phyloP scores from a whole-genome alignment of 2,888 invertebrate species.

The Sinhomidia bicolor region DNA sequence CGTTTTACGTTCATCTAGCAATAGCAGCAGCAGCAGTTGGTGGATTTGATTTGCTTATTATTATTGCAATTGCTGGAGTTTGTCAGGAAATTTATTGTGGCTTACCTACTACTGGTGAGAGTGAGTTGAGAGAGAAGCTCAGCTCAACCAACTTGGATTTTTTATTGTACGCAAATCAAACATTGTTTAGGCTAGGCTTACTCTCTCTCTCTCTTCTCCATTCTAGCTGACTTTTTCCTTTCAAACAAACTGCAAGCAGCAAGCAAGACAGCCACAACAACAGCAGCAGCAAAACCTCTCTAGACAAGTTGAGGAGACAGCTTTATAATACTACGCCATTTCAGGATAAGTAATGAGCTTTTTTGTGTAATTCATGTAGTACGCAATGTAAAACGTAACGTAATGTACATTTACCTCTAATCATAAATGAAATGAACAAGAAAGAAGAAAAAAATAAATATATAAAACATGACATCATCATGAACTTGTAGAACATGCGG shows the following conservation, averaged over 20 bases:
- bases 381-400: neutral
- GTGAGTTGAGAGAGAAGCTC: too few relatives aligned
- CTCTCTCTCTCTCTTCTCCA: neutral
- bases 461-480: conserved; percentile 38
- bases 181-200: neutral
- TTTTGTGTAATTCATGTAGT: conserved; percentile 10
- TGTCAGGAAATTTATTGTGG: neutral
- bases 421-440: conserved; percentile 34
- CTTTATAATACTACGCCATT: conserved; percentile 18
- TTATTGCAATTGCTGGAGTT: conserved; percentile 35
- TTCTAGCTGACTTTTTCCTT: neutral
- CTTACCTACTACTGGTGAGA: conserved; percentile 5
- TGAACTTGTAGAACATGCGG: conserved; percentile 34
- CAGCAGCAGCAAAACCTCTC: neutral
- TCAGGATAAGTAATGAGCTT: conserved; percentile 40
- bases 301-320: conserved; percentile 11
- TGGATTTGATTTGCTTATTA: conserved; percentile 25
- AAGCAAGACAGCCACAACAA: neutral
- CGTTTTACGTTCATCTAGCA: too few relatives aligned
- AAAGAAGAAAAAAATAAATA: neutral
- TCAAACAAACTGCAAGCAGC: neutral
- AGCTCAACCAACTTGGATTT: neutral
- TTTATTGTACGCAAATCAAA: neutral
- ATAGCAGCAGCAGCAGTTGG: neutral
- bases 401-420: neutral